Evolutionary conservation across 2,113 vertebrate genomes (phyloP).

Genomic region (Phalacrocorax pelagicus): DNA sequence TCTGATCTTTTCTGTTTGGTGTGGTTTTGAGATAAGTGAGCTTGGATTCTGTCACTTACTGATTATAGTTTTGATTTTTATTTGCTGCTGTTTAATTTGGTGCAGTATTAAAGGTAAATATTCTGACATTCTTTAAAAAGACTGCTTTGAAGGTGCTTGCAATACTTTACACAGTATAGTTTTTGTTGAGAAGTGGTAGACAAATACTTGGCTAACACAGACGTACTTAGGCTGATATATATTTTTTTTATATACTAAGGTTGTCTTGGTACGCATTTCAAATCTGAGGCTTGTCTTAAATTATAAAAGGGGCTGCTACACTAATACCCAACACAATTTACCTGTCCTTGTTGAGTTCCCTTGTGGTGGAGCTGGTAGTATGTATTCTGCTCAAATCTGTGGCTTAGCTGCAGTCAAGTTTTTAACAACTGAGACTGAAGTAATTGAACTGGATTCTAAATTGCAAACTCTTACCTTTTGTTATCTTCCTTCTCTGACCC

Average conservation of each 20-base stretch:
- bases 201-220: neutral
- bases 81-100: neutral
- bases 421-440: neutral
- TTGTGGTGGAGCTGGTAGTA: neutral
- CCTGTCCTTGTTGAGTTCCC: neutral
- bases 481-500: neutral
- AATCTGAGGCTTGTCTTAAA: neutral
- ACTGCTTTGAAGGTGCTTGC: neutral
- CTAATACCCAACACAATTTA: neutral
- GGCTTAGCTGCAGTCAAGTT: neutral
- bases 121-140: neutral
- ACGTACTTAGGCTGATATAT: neutral
- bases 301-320: neutral
- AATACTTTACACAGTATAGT: rapidly evolving
- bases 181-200: neutral
- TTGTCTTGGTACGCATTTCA: neutral
- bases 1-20: neutral
- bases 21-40: neutral
- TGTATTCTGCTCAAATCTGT: neutral
- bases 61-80: neutral
- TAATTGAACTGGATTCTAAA: neutral
- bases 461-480: neutral
- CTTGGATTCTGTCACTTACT: neutral
- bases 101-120: neutral
- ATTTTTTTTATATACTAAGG: neutral